These are phyloP conservation scores for Ammodramus savannarum DNA, from an alignment of 2,113 vertebrate species.

Conservation along the genomic window DNA sequence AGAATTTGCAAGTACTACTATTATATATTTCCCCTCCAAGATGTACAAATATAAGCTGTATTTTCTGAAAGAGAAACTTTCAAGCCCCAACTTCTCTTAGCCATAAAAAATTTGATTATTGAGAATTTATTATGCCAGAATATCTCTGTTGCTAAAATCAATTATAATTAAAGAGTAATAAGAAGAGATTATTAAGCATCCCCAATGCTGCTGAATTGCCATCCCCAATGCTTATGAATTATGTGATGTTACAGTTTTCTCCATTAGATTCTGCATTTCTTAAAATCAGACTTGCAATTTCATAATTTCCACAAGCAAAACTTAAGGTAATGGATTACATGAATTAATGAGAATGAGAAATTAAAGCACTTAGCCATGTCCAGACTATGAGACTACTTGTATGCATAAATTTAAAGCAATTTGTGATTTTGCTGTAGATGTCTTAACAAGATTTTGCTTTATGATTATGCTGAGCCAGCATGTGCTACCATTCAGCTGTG, in stretches of 20 bases:
- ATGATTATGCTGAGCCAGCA: background rate
- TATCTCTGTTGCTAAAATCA: background rate
- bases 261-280: background rate
- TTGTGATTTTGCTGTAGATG: background rate
- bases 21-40: background rate
- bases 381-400: background rate
- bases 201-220: background rate
- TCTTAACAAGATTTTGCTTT: background rate
- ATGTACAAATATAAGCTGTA: background rate
- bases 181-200: background rate
- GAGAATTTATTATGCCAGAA: background rate
- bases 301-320: background rate
- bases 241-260: background rate
- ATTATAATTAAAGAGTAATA: background rate
- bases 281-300: conserved; percentile 5
- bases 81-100: background rate
- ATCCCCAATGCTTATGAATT: background rate
- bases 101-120: background rate
- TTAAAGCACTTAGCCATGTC: background rate
- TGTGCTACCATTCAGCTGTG: background rate
- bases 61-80: background rate
- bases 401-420: background rate
- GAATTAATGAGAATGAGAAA: background rate
- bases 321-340: background rate
- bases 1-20: background rate